Evolutionary conservation across 64 coral and sea anemone genomes (phyloP), one percentile per base, ranked within the genome.

Genomic region (Actinia tenebrosa): DNA sequence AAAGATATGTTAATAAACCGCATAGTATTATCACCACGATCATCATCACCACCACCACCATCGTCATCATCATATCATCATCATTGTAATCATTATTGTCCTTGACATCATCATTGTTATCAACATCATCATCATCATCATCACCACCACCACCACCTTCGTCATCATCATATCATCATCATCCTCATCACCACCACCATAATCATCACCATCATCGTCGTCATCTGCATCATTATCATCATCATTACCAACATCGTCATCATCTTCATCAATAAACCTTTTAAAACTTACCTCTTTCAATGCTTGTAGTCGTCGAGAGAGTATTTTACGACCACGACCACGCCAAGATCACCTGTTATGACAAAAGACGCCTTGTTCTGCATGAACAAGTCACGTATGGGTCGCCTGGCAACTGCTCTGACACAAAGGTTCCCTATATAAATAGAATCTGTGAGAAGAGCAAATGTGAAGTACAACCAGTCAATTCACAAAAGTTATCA

Each of bases 271-370:
- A 58, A 13, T 58, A 58, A 58, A 2, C 10, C 56, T 58, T 2
- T 58, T 58, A 11, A 7, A 14, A 16, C 18, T 66, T 66, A 66
- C 63, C 63, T 64, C 60, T 43, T n/a, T 83, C 2, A 6, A n/a
- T 89, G 22, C 20, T 61, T 60, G 55, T 71, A 91, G 89, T 91
- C 45, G 84, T 91, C 22, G 77, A 22, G 53, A 86, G 83, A 27
- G 50, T 30, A 15, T 91, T 91, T 52, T 58, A 69, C 60, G 84
- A 91, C 66, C 25, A 61, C 5, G 89, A 91, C 55, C 16, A 61
- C 20, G 89, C 89, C 44, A 37, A 78, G 20, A 62, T 91, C 26
- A 86, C 72, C 8, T 91, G 89, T 55, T 53, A 68, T 10, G 42
- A 45, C 19, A 83, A 80, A 15, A 63, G 44, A 30, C 83, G 47